These are phyloP conservation scores for Pangasius macronema DNA, from an alignment of 2,797 vertebrate species.

Conservation along the genomic window DNA sequence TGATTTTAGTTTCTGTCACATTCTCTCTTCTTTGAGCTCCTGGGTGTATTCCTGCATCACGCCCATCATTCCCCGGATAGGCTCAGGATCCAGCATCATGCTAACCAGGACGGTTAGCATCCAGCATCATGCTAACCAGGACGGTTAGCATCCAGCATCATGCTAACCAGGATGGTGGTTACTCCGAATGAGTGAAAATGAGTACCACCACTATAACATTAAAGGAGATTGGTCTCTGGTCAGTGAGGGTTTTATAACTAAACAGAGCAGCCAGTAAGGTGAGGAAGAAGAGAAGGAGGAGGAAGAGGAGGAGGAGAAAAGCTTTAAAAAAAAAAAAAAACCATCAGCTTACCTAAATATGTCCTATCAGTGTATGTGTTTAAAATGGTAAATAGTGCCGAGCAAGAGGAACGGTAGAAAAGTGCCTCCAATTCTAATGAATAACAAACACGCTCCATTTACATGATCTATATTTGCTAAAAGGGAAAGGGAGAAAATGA, in stretches of 20 bases:
- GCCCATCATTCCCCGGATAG: neutral
- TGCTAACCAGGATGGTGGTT: neutral
- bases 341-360: neutral
- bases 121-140: neutral
- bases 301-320: neutral
- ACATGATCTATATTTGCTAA: constrained; percentile 20
- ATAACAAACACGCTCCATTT: constrained; percentile 33
- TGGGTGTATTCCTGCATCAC: neutral
- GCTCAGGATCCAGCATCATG: neutral
- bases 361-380: constrained; percentile 1
- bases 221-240: no score
- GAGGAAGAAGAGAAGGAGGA: neutral
- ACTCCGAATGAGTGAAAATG: neutral
- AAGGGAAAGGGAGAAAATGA: constrained; percentile 14
- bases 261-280: neutral
- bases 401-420: neutral
- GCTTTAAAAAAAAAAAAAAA: neutral
- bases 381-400: neutral
- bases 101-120: neutral
- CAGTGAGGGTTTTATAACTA: neutral
- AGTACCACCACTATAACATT: neutral
- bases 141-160: no score
- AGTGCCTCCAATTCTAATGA: constrained; percentile 15
- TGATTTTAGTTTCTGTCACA: neutral
- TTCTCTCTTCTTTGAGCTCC: neutral